Evolutionary conservation across 2,888 invertebrate species (phyloP), one percentile per base, ranked within the genome.

Genomic region (Limnephilus lunatus): DNA sequence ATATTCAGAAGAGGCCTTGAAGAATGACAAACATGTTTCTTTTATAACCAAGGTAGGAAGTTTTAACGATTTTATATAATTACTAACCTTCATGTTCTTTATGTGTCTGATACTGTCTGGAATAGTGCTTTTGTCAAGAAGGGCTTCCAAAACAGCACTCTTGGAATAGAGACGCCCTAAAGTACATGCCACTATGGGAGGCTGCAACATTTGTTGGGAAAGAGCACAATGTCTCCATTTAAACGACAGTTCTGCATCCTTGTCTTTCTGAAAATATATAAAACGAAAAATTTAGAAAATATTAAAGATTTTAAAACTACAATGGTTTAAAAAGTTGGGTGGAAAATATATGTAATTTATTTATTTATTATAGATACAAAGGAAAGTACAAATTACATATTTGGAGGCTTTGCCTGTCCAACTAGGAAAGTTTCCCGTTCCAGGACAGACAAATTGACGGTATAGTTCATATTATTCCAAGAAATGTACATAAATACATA

Each of bases 141-240:
- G 96, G n/a, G 98, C 97, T 95, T 99, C 99, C 80, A 99, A 97
- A 0, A 99, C 97, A 7, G 98, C 97, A 94, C 99, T 98, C 95
- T 99, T 99, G 94, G 98, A 99, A 96, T 99, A 99, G 0, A 99
- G 96, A 90, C 97, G 97, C 11, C 99, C 99, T 31, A 99, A 96
- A 39, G 98, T 98, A 95, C 99, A 99, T 87, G 98, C 98, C 7
- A 99, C 99, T 90, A 99, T 97, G 0, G 99, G 99, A 94, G 97
- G 96, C 95, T 98, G 97, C n/a, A 99, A 95, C 0, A 97, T 97
- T 94, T 98, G 97, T 94, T 99, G 99, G 0, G 98, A 98, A 91
- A 99, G 96, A 7, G 98, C 97, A 95, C 99, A 99, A 95, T 99
- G 98, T 92, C 98, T 97, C 99, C 99, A 99, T 94, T 98, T 98